phyloP scores from a whole-genome alignment of 2,113 vertebrate genomes.

The Cervus canadensis region DNA sequence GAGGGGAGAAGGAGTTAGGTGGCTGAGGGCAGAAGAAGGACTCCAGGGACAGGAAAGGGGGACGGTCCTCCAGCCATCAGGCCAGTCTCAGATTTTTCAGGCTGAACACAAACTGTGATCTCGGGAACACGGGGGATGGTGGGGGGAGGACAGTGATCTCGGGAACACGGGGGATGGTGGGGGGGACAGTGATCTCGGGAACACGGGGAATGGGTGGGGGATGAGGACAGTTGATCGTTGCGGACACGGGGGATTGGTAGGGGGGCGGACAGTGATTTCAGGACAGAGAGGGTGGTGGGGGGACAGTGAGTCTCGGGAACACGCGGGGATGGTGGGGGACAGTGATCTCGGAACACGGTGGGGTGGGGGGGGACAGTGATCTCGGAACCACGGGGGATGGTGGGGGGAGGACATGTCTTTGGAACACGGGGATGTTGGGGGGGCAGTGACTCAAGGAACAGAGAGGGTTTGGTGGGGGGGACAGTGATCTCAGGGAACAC shows the following conservation, averaged over 20 bases:
- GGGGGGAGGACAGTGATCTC: too few relatives aligned
- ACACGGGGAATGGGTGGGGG: background rate
- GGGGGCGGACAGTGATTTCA: background rate
- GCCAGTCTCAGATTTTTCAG: background rate
- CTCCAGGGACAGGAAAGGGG: background rate
- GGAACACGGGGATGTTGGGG: too few relatives aligned
- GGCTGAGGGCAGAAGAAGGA: background rate
- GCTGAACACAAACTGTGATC: background rate
- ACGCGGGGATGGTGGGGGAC: background rate
- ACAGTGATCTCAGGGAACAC: too few relatives aligned
- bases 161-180: rapidly evolving
- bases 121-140: background rate
- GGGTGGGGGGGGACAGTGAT: background rate
- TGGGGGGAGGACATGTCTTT: too few relatives aligned
- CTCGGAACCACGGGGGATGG: background rate
- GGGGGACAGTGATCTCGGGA: background rate
- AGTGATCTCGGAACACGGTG: too few relatives aligned
- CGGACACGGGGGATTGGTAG: background rate
- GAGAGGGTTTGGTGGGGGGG: too few relatives aligned
- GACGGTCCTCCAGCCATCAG: background rate
- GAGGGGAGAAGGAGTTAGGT: background rate
- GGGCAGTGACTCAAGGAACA: too few relatives aligned
- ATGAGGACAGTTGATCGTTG: too few relatives aligned
- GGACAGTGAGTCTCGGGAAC: background rate
- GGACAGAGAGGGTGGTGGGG: background rate